A percentile compares a stretch with the other conserved stretches of the same genome.
These are phyloP conservation scores for Marisa cornuarietis DNA, from an alignment of 1,140 invertebrate species.

Conservation along the genomic window DNA sequence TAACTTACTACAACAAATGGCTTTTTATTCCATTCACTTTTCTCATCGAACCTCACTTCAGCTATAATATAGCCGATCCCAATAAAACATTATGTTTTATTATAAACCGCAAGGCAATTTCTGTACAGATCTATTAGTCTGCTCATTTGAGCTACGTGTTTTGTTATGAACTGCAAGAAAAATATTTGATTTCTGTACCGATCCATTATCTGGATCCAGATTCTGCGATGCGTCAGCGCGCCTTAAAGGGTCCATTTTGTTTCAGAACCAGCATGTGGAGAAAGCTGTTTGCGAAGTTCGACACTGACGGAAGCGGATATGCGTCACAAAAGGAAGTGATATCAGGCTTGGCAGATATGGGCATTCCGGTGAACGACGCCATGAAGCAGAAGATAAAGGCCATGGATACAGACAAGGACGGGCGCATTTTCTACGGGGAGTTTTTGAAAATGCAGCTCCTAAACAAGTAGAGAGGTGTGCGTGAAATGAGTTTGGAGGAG, in stretches of 20 bases:
- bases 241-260: not conserved
- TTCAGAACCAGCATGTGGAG: slow-evolving; percentile 32
- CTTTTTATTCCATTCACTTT: too few relatives aligned
- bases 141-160: too few relatives aligned
- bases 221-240: not conserved
- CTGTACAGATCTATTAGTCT: not conserved
- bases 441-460: slow-evolving; percentile 30
- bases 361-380: slow-evolving; percentile 15
- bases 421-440: slow-evolving; percentile 26
- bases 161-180: not conserved
- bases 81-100: too few relatives aligned
- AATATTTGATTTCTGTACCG: not conserved
- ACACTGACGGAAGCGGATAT: slow-evolving; percentile 28
- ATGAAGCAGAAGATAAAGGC: slow-evolving; percentile 14
- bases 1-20: too few relatives aligned
- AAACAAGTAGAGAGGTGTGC: not conserved
- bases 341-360: slow-evolving; percentile 25
- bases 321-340: slow-evolving; percentile 26
- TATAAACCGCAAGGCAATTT: not conserved
- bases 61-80: too few relatives aligned
- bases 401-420: slow-evolving; percentile 33
- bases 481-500: too few relatives aligned
- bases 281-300: slow-evolving; percentile 30
- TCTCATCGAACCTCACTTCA: too few relatives aligned
- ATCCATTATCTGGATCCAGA: not conserved